These are phyloP conservation scores for Chionis minor DNA, from an alignment of 2,113 vertebrate genomes.

Conservation along the genomic window DNA sequence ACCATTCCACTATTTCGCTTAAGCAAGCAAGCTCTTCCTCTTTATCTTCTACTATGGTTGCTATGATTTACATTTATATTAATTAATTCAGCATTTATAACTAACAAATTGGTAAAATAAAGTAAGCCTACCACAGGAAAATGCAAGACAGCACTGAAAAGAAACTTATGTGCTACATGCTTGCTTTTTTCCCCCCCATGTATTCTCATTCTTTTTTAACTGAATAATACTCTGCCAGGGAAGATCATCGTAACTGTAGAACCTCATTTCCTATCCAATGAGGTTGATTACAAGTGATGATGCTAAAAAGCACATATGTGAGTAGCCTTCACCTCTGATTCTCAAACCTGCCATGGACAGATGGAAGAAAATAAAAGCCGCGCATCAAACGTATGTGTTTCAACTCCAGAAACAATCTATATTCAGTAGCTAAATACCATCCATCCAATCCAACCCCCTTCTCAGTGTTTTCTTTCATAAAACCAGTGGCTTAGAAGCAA, in stretches of 20 bases:
- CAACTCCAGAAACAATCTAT: not conserved
- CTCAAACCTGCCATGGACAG: not conserved
- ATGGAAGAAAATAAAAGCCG: not conserved
- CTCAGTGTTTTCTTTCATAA: not conserved
- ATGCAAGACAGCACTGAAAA: not conserved
- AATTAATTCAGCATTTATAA: not conserved
- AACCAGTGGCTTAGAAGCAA: not conserved
- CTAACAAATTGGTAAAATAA: not conserved
- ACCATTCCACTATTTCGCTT: not conserved
- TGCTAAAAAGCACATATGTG: not conserved
- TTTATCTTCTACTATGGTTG: not conserved
- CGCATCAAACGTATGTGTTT: fast-evolving
- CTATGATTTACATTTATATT: not conserved
- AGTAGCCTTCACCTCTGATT: not conserved
- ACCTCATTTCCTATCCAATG: not conserved
- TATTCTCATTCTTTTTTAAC: not conserved
- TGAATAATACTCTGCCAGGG: not conserved
- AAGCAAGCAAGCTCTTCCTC: not conserved
- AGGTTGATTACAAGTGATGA: not conserved
- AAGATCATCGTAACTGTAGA: not conserved
- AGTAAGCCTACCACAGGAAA: not conserved
- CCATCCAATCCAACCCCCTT: not conserved
- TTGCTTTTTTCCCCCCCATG: fast-evolving
- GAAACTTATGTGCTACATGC: not conserved
- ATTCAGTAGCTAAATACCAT: not conserved